These are phyloP conservation scores for Oeneis ivallda DNA, from an alignment of 2,888 invertebrate genomes.

Conservation along the genomic window DNA sequence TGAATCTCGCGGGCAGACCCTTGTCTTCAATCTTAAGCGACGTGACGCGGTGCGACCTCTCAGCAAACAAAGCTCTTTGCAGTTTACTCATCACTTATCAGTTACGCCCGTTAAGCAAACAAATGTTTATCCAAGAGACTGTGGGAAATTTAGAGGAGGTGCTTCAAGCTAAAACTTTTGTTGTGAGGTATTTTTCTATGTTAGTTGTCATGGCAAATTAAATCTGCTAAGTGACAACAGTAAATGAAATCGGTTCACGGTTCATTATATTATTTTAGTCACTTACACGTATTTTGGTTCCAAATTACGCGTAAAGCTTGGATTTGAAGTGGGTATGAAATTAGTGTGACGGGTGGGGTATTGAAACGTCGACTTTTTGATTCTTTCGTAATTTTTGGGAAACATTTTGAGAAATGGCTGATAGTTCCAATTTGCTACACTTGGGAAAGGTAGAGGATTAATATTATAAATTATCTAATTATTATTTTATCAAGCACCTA, in stretches of 20 bases:
- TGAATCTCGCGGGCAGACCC: too few species aligned
- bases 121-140: not conserved
- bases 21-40: not conserved
- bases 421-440: too few species aligned
- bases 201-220: not conserved
- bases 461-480: not conserved
- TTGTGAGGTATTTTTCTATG: not conserved
- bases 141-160: not conserved
- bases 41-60: not conserved
- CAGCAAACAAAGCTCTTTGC: conserved; percentile 11
- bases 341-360: too few species aligned
- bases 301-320: too few species aligned
- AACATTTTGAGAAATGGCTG: too few species aligned
- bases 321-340: too few species aligned
- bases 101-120: conserved; percentile 18
- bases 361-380: too few species aligned
- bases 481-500: not conserved
- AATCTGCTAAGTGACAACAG: too few species aligned
- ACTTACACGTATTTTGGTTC: too few species aligned
- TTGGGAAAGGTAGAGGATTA: not conserved
- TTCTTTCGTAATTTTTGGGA: too few species aligned
- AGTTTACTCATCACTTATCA: conserved; percentile 1
- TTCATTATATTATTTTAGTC: too few species aligned
- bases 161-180: not conserved
- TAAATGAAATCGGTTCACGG: too few species aligned